Percentiles rank a stretch among this genome's conserved stretches.
These are phyloP conservation scores for Cryptoprocta ferox DNA, from an alignment of 2,797 vertebrate genomes.

Conservation along the genomic window DNA sequence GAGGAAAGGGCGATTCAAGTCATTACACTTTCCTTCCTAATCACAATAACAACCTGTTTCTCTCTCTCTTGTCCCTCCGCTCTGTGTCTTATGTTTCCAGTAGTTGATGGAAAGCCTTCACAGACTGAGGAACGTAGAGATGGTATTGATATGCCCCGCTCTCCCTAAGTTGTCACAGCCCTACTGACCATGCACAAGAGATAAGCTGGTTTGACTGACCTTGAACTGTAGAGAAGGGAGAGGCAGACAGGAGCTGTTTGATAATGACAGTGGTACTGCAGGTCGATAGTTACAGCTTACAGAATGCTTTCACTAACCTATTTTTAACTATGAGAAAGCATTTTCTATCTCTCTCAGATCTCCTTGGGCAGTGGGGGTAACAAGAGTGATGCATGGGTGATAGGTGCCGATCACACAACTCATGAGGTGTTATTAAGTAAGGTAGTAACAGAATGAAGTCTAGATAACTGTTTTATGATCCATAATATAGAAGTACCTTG, in stretches of 20 bases:
- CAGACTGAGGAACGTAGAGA: not conserved
- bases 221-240: not conserved
- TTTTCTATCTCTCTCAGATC: not conserved
- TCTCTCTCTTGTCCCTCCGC: not conserved
- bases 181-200: not conserved
- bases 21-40: not conserved
- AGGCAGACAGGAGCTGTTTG: not conserved
- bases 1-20: not conserved
- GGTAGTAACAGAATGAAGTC: not conserved
- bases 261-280: too few relatives aligned
- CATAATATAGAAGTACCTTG: not conserved
- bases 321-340: not conserved
- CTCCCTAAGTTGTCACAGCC: not conserved
- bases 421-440: not conserved
- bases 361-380: not conserved
- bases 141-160: not conserved
- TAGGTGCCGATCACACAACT: fast-evolving
- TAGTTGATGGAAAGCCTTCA: not conserved
- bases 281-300: not conserved
- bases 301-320: not conserved
- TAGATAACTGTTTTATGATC: not conserved
- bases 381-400: not conserved
- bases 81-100: too few relatives aligned
- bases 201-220: not conserved
- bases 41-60: fast-evolving